Conservation (phyloP, 1,140 invertebrate species). For the Eciton burchellii region DNA sequence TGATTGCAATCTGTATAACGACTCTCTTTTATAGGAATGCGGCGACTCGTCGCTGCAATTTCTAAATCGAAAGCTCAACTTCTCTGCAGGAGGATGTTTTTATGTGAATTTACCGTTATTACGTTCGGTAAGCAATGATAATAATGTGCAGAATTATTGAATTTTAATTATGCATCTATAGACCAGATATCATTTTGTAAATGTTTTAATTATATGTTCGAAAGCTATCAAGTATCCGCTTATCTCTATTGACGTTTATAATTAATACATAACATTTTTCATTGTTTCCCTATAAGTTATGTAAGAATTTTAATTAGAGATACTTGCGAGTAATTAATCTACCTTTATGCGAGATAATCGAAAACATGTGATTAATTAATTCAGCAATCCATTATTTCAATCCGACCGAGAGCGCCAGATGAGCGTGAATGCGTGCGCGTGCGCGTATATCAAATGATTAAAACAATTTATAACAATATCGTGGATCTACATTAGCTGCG, state of each 20-base stretch:
- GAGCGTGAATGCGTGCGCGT: neutral
- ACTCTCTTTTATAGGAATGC: conserved; percentile 35
- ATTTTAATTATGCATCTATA: conserved; percentile 20
- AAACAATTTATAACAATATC: neutral
- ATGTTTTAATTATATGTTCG: too few species aligned
- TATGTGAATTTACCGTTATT: conserved; percentile 80
- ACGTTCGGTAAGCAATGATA: conserved; percentile 77
- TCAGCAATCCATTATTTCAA: neutral
- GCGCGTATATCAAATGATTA: conserved; percentile 11
- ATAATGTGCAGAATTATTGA: neutral
- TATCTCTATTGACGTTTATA: neutral
- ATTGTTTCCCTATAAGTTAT: neutral
- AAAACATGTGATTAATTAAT: neutral
- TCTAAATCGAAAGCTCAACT: conserved; percentile 78
- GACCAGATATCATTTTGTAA: too few species aligned
- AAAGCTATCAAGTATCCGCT: too few species aligned
- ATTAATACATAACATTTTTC: neutral
- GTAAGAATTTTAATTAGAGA: neutral
- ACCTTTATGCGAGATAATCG: neutral
- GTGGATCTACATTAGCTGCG: neutral
- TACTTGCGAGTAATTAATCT: neutral
- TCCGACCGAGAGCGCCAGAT: neutral
- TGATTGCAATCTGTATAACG: conserved; percentile 1
- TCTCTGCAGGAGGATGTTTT: conserved; percentile 82
- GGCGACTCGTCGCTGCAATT: conserved; percentile 76